phyloP scores from a whole-genome alignment of 2,888 invertebrate genomes.

The Macropis europaea region DNA sequence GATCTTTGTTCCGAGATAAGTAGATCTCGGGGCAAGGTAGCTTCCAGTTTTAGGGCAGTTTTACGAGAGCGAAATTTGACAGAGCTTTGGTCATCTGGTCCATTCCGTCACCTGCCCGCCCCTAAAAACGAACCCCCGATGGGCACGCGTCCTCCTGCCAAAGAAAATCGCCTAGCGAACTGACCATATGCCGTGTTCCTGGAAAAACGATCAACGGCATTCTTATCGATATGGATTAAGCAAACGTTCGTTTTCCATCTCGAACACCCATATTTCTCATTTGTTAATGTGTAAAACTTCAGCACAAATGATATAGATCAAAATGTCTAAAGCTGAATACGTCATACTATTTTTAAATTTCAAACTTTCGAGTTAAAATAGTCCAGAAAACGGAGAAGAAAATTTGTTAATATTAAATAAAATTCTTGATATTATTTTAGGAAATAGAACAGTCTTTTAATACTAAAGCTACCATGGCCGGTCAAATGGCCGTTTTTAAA shows the following conservation, averaged over 20 bases:
- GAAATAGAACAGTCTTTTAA: no score
- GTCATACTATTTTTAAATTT: no score
- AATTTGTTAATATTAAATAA: no score
- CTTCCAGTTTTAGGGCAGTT: conserved; percentile 16
- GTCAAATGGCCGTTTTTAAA: no score
- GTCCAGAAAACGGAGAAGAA: no score
- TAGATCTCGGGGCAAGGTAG: not conserved
- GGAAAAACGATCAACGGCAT: conserved; percentile 61
- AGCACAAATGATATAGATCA: no score
- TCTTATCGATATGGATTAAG: conserved; percentile 60
- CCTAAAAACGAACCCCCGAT: conserved; percentile 67
- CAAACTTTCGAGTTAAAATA: no score
- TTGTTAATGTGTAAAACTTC: no score
- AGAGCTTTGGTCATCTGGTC: conserved; percentile 66
- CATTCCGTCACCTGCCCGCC: conserved; percentile 70
- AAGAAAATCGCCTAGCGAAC: conserved; percentile 56
- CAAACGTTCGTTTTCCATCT: conserved; percentile 1
- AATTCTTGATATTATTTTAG: no score
- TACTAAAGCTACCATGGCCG: no score
- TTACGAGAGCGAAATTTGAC: conserved; percentile 43
- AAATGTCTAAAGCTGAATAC: no score
- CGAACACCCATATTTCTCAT: not conserved
- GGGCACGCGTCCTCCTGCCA: conserved; percentile 64
- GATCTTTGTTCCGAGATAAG: conserved; percentile 16
- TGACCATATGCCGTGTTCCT: conserved; percentile 67